Percentiles rank a stretch among this genome's conserved stretches.
These are phyloP conservation scores for Salvelinus namaycush DNA, from an alignment of 2,113 vertebrate genomes.

Conservation along the genomic window DNA sequence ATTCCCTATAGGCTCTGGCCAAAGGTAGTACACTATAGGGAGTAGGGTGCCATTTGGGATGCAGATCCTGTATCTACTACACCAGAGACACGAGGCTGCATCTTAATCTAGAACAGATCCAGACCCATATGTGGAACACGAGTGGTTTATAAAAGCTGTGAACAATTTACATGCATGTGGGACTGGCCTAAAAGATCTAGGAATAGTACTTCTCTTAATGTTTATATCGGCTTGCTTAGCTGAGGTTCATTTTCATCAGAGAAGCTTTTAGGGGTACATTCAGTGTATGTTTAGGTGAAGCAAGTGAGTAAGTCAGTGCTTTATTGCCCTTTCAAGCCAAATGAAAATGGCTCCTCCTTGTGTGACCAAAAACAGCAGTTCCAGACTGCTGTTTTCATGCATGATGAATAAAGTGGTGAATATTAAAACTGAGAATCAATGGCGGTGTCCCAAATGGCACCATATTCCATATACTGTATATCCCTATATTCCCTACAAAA, in stretches of 20 bases:
- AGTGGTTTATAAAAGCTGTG: slow-evolving; percentile 66
- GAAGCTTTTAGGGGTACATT: slow-evolving; percentile 50
- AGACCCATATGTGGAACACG: slow-evolving; percentile 48
- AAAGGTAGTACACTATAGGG: too few relatives aligned
- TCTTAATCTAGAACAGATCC: slow-evolving; percentile 62
- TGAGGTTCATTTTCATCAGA: slow-evolving; percentile 36
- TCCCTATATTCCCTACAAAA: neutral
- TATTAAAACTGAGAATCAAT: slow-evolving; percentile 9
- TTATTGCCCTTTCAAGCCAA: slow-evolving; percentile 32
- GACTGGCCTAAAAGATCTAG: slow-evolving; percentile 46
- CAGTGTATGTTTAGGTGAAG: slow-evolving; percentile 17
- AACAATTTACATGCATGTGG: slow-evolving; percentile 59
- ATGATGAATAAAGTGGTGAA: slow-evolving; percentile 27
- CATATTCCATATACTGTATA: slow-evolving; percentile 1
- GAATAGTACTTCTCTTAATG: slow-evolving; percentile 54
- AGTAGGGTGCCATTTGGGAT: neutral
- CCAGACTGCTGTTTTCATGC: slow-evolving; percentile 20
- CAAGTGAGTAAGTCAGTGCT: slow-evolving; percentile 15
- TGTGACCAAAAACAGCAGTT: slow-evolving; percentile 9
- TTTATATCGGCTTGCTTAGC: too few relatives aligned
- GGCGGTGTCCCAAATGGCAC: neutral
- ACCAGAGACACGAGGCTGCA: slow-evolving; percentile 38
- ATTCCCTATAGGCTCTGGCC: too few relatives aligned
- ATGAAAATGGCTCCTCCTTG: slow-evolving; percentile 5
- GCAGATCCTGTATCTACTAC: slow-evolving; percentile 37